Base-by-base conservation (phyloP, 2,113 vertebrate species). In the Gadus macrocephalus region DNA sequence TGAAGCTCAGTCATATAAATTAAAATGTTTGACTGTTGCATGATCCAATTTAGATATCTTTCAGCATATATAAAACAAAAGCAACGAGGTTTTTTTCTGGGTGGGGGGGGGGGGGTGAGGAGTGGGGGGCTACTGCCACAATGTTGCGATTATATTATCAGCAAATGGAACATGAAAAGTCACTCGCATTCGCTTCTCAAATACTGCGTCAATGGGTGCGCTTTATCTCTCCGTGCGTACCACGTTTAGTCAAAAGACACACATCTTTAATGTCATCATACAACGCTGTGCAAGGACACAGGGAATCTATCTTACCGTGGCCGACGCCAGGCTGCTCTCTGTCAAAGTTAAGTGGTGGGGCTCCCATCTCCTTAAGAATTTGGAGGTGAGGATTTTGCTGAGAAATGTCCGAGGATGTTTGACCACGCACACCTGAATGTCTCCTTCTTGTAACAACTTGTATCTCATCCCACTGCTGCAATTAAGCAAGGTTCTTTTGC, bases 341-440 rank as follows among this genome's bases (percentile, higher is more conserved):
- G 93, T 93, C 84, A 98, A 92, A 79, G 93, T 93, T 86, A 98
- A 91, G 87, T 98, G 97, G 89, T 98, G 97, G 62, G 97, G 96
- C 83, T 98, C 97, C 97, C 97, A 98, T 73, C 97, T 89, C 85
- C 97, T 89, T 87, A 98, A 85, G 86, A 96, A 98, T 86, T 98
- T 98, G 87, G 95, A 96, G 89, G 94, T 96, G 92, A 98, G 96
- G 89, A 98, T 95, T 92, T 98, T 98, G 94, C 95, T 97, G 81
- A 98, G 94, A 90, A 98, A 98, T 89, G 95, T 97, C 88, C 97
- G 93, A 38, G 97, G 96, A 91, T 98, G 96, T 77, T 95, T 93
- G 81, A 98, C 91, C 86, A 95, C 95, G 87, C 97, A 98, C 88
- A 98, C 96, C 94, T 98, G 97, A 82, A 98, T 98, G 94, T 98